Evolutionary conservation across 2,113 vertebrate genomes (phyloP).

Genomic region (Scartelaos histophorus): DNA sequence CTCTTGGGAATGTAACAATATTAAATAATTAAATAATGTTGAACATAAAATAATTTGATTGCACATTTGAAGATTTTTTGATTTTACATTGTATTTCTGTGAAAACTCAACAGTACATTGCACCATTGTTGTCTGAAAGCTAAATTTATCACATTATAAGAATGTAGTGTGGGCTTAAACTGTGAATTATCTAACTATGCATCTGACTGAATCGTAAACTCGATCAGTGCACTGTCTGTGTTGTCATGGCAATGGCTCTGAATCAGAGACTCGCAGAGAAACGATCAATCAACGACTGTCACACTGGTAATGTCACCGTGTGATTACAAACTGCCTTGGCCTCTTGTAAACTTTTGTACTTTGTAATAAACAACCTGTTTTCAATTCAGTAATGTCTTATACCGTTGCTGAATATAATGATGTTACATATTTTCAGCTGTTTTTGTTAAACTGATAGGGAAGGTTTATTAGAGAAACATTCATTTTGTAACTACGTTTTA

Average conservation of each 20-base stretch:
- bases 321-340: slow-evolving; percentile 62
- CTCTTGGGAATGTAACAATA: not conserved
- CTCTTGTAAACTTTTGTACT: slow-evolving; percentile 64
- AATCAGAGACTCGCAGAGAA: slow-evolving; percentile 45
- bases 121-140: slow-evolving; percentile 8
- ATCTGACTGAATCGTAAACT: slow-evolving; percentile 44
- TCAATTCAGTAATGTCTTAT: slow-evolving; percentile 39
- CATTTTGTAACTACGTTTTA: slow-evolving; percentile 46
- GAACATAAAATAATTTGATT: not conserved
- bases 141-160: not conserved
- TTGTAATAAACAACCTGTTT: slow-evolving; percentile 53
- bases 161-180: slow-evolving; percentile 9
- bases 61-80: not conserved
- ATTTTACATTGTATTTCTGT: slow-evolving; percentile 11
- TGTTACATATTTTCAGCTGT: no score
- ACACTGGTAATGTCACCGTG: slow-evolving; percentile 17
- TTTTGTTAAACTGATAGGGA: no score
- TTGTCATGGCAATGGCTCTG: slow-evolving; percentile 19
- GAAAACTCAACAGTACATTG: not conserved
- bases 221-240: slow-evolving; percentile 55
- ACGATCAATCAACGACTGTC: slow-evolving; percentile 20
- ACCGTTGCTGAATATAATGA: not conserved
- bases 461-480: not conserved
- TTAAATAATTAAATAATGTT: slow-evolving; percentile 3
- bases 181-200: slow-evolving; percentile 60